phyloP scores from a whole-genome alignment of 2,797 vertebrate species.

The Sternarchorhynchus goeldii region DNA sequence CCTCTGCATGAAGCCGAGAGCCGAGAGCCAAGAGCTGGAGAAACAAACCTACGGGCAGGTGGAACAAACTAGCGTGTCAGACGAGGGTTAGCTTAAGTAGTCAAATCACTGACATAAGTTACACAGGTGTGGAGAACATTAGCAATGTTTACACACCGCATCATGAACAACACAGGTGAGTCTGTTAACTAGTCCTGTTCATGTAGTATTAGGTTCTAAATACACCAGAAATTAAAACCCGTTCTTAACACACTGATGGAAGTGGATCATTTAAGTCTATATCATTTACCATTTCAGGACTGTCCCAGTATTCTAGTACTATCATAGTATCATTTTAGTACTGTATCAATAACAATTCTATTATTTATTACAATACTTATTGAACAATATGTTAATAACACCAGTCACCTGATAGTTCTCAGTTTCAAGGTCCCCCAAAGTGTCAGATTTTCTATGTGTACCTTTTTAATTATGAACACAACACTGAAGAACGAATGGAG shows the following conservation, averaged over 20 bases:
- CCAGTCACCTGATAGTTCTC: too few relatives aligned
- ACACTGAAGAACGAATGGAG: not conserved
- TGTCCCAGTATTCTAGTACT: too few relatives aligned
- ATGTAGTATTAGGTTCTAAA: constrained; percentile 35
- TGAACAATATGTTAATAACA: too few relatives aligned
- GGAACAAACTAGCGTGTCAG: constrained; percentile 51
- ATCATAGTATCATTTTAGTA: too few relatives aligned
- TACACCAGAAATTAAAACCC: constrained; percentile 49
- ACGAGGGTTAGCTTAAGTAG: constrained; percentile 41
- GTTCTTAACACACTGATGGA: constrained; percentile 34
- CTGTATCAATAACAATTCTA: too few relatives aligned
- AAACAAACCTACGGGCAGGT: constrained; percentile 53
- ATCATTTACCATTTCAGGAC: too few relatives aligned
- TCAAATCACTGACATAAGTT: constrained; percentile 37
- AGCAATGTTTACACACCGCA: constrained; percentile 33
- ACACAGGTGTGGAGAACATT: constrained; percentile 54
- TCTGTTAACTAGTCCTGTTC: constrained; percentile 30
- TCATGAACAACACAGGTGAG: constrained; percentile 29
- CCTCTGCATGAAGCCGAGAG: constrained; percentile 31
- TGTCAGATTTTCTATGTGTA: not conserved
- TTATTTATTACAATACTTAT: too few relatives aligned
- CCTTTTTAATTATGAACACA: constrained; percentile 36
- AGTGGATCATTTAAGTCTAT: constrained; percentile 34
- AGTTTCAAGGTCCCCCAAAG: not conserved
- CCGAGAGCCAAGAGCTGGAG: constrained; percentile 42